These are phyloP conservation scores for Tautogolabrus adspersus DNA, from an alignment of 2,113 vertebrate species.

Conservation along the genomic window DNA sequence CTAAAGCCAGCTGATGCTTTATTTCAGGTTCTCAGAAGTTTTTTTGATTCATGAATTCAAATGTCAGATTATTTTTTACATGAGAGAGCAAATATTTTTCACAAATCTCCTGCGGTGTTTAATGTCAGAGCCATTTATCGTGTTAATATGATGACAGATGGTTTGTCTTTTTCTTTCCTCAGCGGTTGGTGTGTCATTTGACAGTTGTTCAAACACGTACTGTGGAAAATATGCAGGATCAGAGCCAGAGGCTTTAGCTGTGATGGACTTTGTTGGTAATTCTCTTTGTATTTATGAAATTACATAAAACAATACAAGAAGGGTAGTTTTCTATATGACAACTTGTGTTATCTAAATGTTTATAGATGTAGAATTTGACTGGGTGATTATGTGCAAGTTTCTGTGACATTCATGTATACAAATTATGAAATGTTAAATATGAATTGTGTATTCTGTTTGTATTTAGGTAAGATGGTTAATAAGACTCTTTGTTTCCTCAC, in stretches of 20 bases:
- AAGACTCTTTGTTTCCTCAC: constrained; percentile 83
- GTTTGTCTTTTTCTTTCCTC: not conserved
- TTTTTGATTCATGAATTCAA: too few species aligned
- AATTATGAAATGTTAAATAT: not conserved
- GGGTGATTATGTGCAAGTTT: too few species aligned
- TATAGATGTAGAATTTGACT: too few species aligned
- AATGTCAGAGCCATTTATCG: too few species aligned
- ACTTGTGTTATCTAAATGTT: too few species aligned
- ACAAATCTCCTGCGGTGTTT: too few species aligned
- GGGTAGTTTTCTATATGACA: too few species aligned
- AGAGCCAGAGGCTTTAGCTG: constrained; percentile 81
- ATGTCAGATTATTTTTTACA: too few species aligned
- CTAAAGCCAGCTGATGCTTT: not conserved
- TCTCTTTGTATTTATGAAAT: not conserved
- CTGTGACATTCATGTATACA: too few species aligned
- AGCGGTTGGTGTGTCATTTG: constrained; percentile 75
- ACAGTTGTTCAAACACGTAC: constrained; percentile 75
- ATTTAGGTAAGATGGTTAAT: constrained; percentile 38
- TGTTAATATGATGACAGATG: not conserved
- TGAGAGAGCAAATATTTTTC: not conserved
- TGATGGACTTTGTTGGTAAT: constrained; percentile 74
- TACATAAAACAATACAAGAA: not conserved
- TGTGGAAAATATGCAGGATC: constrained; percentile 79
- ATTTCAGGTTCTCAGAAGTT: too few species aligned
- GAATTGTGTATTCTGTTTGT: not conserved